phyloP scores from a whole-genome alignment of 2,113 vertebrate genomes.

The Cyprinodon tularosa region DNA sequence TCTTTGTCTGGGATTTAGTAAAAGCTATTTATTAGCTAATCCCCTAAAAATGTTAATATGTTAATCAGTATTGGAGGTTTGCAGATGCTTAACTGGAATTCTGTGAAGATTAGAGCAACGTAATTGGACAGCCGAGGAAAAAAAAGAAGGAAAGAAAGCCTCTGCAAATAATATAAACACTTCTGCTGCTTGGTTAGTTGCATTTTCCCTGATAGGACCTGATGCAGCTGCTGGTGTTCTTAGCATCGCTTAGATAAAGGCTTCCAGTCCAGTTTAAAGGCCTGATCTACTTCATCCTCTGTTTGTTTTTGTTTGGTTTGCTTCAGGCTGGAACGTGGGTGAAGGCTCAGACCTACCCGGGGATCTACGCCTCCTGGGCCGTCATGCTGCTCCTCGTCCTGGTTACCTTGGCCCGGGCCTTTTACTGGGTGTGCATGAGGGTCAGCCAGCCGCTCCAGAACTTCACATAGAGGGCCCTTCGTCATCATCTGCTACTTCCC shows the following conservation, averaged over 20 bases:
- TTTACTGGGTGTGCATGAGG: conserved; percentile 90
- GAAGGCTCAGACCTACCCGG: conserved; percentile 82
- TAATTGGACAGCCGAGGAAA: neutral
- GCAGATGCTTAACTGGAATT: neutral
- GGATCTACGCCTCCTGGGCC: conserved; percentile 91
- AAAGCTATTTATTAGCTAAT: neutral
- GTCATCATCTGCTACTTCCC: conserved; percentile 15
- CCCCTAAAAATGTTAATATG: neutral
- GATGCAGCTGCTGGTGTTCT: neutral
- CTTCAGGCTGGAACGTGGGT: conserved; percentile 88
- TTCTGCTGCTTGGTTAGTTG: neutral
- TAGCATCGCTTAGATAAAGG: conserved; percentile 10
- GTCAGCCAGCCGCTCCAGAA: conserved; percentile 83
- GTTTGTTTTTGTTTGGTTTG: neutral
- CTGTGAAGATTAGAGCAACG: neutral
- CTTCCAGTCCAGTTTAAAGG: conserved; percentile 1
- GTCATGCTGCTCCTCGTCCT: conserved; percentile 84
- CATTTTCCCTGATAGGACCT: neutral
- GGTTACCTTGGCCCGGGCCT: conserved; percentile 85
- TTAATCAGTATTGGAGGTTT: neutral
- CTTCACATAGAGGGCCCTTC: conserved; percentile 74
- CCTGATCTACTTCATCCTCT: neutral
- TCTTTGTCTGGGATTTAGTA: neutral
- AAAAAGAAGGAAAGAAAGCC: neutral
- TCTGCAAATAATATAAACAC: conserved; percentile 17